Evolutionary conservation across 2,797 vertebrate species (phyloP).

Genomic region (Ctenopoma kingsleyae): DNA sequence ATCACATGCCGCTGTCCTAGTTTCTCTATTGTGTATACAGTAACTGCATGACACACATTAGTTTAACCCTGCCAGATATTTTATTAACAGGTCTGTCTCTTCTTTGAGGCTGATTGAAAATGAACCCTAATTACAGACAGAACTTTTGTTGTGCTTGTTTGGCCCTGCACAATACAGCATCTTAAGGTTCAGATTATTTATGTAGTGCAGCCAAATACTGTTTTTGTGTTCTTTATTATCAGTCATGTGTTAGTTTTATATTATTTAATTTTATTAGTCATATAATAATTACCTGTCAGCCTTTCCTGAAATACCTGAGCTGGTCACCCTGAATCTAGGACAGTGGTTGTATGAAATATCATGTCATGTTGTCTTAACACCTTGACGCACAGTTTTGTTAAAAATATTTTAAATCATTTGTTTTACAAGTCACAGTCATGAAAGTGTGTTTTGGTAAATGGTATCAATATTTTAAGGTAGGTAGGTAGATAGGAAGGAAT

Average conservation of each 20-base stretch:
- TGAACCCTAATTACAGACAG: constrained; percentile 49
- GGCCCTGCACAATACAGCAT: background rate
- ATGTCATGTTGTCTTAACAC: background rate
- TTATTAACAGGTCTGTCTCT: constrained; percentile 11
- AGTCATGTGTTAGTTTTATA: background rate
- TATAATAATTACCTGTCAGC: background rate
- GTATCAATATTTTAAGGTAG: too few species aligned
- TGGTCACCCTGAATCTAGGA: background rate
- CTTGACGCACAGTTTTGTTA: background rate
- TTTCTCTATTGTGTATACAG: background rate
- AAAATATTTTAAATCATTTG: background rate
- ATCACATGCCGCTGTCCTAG: background rate
- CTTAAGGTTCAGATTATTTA: constrained; percentile 2
- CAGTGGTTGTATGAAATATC: too few species aligned
- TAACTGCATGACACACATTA: background rate
- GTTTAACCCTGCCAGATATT: background rate
- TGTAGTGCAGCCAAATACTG: background rate
- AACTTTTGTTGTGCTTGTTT: background rate
- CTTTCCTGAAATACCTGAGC: background rate
- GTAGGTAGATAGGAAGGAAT: too few species aligned
- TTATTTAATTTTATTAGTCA: too few species aligned
- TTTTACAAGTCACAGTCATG: background rate
- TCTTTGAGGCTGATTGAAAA: constrained; percentile 43
- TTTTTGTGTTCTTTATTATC: constrained; percentile 1
- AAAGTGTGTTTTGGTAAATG: background rate